These are phyloP conservation scores for Drosophila pseudotakahashii DNA, from an alignment of 2,888 invertebrate genomes.

Conservation along the genomic window DNA sequence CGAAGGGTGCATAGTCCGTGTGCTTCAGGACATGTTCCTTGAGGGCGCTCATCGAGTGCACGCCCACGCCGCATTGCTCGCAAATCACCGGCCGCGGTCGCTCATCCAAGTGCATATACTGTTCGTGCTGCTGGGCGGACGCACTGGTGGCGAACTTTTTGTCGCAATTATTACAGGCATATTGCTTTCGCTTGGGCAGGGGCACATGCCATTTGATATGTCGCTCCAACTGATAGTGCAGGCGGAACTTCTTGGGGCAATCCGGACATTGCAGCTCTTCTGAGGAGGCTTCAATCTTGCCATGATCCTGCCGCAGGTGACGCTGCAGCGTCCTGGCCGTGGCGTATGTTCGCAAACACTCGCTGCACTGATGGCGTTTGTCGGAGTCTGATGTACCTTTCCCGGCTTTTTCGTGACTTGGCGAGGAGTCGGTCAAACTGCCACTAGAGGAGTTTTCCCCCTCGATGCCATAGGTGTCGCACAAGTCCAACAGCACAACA, in stretches of 20 bases:
- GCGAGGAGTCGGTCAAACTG: not conserved
- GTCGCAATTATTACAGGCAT: conserved; percentile 77
- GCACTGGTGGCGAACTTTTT: conserved; percentile 76
- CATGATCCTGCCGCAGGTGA: conserved; percentile 59
- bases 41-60: conserved; percentile 84
- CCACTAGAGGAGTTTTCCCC: conserved; percentile 2
- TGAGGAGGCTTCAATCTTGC: conserved; percentile 6
- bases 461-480: conserved; percentile 42
- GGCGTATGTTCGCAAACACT: conserved; percentile 52
- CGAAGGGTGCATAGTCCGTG: conserved; percentile 85
- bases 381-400: not conserved
- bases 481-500: conserved; percentile 39
- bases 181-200: conserved; percentile 54
- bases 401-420: not conserved
- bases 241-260: conserved; percentile 58
- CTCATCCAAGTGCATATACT: conserved; percentile 81
- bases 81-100: conserved; percentile 84
- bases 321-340: conserved; percentile 49
- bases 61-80: conserved; percentile 85
- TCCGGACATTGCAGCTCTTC: conserved; percentile 43
- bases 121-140: conserved; percentile 74
- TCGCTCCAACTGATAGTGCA: conserved; percentile 49
- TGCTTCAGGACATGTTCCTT: conserved; percentile 85
- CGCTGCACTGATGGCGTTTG: conserved; percentile 50
- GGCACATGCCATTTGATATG: conserved; percentile 69